phyloP scores from a whole-genome alignment of 2,888 invertebrate genomes.

The Halictus ligatus region DNA sequence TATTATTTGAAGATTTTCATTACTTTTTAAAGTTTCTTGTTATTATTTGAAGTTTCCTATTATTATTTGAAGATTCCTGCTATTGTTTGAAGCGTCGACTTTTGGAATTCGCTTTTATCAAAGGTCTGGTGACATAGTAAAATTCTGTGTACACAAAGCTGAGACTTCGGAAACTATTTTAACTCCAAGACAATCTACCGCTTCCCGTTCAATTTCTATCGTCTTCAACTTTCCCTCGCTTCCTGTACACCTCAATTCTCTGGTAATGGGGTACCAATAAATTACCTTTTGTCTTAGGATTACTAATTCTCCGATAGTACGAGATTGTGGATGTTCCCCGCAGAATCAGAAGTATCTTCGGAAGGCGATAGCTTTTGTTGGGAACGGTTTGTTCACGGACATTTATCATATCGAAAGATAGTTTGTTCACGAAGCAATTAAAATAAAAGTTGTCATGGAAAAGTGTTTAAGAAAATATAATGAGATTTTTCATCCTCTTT shows the following conservation, averaged over 20 bases:
- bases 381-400: slow-evolving; percentile 42
- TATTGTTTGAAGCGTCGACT: background rate
- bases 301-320: slow-evolving; percentile 54
- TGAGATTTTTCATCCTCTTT: background rate
- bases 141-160: slow-evolving; percentile 46
- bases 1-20: background rate
- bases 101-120: slow-evolving; percentile 38
- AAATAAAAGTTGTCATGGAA: background rate
- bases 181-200: slow-evolving; percentile 21
- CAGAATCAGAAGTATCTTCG: slow-evolving; percentile 41
- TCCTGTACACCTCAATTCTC: background rate
- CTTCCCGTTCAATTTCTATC: background rate
- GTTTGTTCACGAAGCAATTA: background rate
- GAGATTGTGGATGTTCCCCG: slow-evolving; percentile 38
- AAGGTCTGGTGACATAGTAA: slow-evolving; percentile 59
- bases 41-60: background rate
- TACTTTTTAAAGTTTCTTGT: background rate
- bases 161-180: slow-evolving; percentile 27
- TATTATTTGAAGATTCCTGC: background rate
- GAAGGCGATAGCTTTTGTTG: slow-evolving; percentile 55
- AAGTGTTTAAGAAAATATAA: no score
- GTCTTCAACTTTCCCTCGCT: background rate
- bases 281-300: slow-evolving; percentile 68
- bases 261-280: slow-evolving; percentile 59
- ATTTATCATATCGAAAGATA: slow-evolving; percentile 37